Evolutionary conservation across 2,113 vertebrate genomes (phyloP).

Genomic region (Scartelaos histophorus): DNA sequence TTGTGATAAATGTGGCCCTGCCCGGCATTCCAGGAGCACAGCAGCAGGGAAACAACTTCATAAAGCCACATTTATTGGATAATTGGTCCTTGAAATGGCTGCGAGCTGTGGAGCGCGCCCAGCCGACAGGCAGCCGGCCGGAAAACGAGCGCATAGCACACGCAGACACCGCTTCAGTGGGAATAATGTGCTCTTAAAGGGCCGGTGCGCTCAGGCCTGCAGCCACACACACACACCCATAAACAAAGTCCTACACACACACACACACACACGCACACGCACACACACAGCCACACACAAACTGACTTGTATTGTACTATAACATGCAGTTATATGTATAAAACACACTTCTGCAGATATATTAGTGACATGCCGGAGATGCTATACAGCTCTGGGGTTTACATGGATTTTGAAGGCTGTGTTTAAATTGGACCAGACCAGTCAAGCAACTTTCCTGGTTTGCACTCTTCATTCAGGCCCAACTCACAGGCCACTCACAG

Average conservation of each 20-base stretch:
- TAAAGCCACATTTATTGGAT: conserved; percentile 77
- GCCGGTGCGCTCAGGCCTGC: conserved; percentile 54
- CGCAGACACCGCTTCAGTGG: conserved; percentile 4
- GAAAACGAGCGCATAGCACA: conserved; percentile 48
- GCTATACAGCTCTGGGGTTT: too few relatives aligned
- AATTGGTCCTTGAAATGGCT: conserved; percentile 76
- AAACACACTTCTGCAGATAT: too few relatives aligned
- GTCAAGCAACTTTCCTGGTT: too few relatives aligned
- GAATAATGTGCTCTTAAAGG: conserved; percentile 62
- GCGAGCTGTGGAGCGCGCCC: conserved; percentile 72
- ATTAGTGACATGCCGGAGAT: too few relatives aligned
- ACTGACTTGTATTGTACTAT: too few relatives aligned
- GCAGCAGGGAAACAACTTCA: conserved; percentile 73
- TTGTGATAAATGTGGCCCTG: conserved; percentile 62
- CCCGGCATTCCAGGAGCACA: conserved; percentile 63
- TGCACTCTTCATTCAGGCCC: conserved; percentile 33
- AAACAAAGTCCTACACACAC: too few relatives aligned
- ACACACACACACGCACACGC: neutral
- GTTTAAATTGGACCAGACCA: too few relatives aligned
- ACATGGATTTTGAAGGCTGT: too few relatives aligned
- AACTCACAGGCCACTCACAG: neutral
- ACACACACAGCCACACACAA: too few relatives aligned
- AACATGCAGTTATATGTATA: too few relatives aligned
- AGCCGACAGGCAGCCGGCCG: conserved; percentile 67
- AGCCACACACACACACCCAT: conserved; percentile 32